phyloP scores from a whole-genome alignment of 2,888 invertebrate genomes.

The Stenotaenia linearis region DNA sequence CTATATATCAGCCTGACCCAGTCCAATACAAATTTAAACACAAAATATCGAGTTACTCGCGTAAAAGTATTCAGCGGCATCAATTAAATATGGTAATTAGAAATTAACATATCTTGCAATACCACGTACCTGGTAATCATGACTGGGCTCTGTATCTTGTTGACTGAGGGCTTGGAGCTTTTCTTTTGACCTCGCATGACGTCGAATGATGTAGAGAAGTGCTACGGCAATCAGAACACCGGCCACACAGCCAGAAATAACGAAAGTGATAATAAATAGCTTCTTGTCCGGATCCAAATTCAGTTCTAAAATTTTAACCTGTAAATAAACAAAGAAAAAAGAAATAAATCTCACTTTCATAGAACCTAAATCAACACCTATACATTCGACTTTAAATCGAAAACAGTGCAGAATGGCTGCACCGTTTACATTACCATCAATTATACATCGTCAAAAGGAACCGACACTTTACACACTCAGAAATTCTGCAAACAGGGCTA shows the following conservation, averaged over 20 bases:
- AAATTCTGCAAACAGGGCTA: background rate
- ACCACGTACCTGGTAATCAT: constrained; percentile 83
- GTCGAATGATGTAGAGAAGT: constrained; percentile 63
- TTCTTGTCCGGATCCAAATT: constrained; percentile 45
- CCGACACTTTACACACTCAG: background rate
- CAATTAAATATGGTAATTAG: too few relatives aligned
- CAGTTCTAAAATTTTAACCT: constrained; percentile 39
- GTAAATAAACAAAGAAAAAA: constrained; percentile 29
- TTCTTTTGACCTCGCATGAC: constrained; percentile 68
- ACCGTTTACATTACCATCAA: too few relatives aligned
- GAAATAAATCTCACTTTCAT: background rate
- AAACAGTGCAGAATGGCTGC: too few relatives aligned
- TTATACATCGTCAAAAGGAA: background rate
- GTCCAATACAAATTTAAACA: too few relatives aligned
- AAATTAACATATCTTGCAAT: too few relatives aligned
- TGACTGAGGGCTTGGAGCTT: constrained; percentile 70
- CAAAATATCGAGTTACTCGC: too few relatives aligned
- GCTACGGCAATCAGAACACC: constrained; percentile 59
- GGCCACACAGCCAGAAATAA: constrained; percentile 60
- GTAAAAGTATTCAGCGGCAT: too few relatives aligned
- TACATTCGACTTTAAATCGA: too few relatives aligned
- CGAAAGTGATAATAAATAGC: constrained; percentile 54
- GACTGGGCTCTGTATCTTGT: constrained; percentile 76
- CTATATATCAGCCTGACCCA: too few relatives aligned
- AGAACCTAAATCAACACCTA: too few relatives aligned